Evolutionary conservation across 2,797 vertebrate genomes (phyloP).

Genomic region (Gymnothorax javanicus): DNA sequence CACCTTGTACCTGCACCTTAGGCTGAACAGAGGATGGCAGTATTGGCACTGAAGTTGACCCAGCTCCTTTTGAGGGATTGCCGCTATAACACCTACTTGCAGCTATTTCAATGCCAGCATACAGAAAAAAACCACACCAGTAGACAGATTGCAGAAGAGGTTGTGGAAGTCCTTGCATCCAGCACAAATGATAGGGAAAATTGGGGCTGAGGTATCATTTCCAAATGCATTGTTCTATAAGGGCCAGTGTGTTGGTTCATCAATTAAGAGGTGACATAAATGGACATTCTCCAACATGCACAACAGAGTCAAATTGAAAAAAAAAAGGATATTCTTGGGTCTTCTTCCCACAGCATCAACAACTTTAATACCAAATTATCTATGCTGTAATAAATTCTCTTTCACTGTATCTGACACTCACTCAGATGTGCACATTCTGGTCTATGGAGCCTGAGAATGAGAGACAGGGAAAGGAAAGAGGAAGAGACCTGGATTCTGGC

Average conservation of each 20-base stretch:
- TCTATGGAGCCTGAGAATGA: slow-evolving; percentile 15
- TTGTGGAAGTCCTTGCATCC: too few species aligned
- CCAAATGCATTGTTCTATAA: not conserved
- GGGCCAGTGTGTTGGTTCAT: not conserved
- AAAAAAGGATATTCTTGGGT: not conserved
- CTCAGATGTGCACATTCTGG: not conserved
- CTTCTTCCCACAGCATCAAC: not conserved
- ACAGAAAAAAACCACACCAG: too few species aligned
- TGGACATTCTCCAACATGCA: not conserved
- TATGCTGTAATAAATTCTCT: not conserved
- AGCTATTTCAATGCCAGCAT: too few species aligned
- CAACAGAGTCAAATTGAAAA: not conserved
- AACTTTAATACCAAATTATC: not conserved
- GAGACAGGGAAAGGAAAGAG: slow-evolving; percentile 18
- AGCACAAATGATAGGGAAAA: too few species aligned
- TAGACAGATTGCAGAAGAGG: too few species aligned
- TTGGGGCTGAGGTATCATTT: not conserved
- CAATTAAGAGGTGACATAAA: not conserved
- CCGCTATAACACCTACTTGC: too few species aligned
- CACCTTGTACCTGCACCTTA: too few species aligned
- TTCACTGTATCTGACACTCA: not conserved
- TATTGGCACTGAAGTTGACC: too few species aligned
- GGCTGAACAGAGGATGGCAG: too few species aligned
- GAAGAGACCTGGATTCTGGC: slow-evolving; percentile 28
- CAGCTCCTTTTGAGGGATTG: too few species aligned